phyloP scores from a whole-genome alignment of 2,113 vertebrate genomes.

The Bungarus multicinctus region DNA sequence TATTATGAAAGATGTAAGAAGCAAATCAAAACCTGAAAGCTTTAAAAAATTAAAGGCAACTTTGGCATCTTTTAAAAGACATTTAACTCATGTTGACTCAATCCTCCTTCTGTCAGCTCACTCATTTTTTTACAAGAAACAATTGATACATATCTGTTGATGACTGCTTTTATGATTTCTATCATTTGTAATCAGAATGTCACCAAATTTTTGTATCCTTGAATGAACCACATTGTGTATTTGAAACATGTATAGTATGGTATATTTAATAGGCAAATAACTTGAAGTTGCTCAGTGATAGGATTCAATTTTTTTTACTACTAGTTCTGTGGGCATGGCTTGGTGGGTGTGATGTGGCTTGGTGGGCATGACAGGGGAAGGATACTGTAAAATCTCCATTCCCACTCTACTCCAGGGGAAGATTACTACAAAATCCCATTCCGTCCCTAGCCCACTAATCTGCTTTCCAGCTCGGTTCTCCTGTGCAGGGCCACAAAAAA shows the following conservation, averaged over 20 bases:
- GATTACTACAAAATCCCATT: no score
- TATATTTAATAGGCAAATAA: neutral
- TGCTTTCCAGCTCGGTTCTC: no score
- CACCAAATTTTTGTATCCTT: neutral
- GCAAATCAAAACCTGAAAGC: neutral
- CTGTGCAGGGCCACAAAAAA: no score
- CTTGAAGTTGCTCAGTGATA: no score
- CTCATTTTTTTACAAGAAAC: neutral
- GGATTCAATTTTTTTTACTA: no score
- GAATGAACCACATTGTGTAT: neutral
- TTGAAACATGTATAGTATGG: neutral
- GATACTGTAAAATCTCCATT: no score
- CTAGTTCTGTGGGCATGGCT: no score
- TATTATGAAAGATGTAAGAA: neutral
- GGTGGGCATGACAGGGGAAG: no score
- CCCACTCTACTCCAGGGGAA: no score
- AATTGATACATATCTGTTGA: neutral
- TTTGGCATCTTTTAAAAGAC: neutral
- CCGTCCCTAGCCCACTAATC: no score
- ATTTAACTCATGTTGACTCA: neutral
- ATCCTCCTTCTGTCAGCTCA: neutral
- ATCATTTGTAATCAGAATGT: neutral
- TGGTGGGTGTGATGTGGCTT: no score
- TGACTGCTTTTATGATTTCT: neutral
- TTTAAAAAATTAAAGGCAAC: neutral